These are phyloP conservation scores for Tadarida brasiliensis DNA, from an alignment of 2,797 vertebrate species.

Conservation along the genomic window DNA sequence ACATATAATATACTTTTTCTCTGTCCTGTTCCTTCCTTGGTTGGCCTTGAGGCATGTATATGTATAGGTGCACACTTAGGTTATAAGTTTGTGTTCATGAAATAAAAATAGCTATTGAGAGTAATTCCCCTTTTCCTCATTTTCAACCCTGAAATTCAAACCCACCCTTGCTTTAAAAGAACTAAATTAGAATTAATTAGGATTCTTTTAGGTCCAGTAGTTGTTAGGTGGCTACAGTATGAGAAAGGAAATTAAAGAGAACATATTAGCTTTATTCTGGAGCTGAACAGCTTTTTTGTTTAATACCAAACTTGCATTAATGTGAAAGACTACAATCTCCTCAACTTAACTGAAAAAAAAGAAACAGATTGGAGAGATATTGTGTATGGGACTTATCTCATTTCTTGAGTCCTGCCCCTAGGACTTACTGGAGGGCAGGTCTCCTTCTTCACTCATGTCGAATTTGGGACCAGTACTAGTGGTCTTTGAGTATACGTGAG, in stretches of 20 bases:
- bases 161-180: background rate
- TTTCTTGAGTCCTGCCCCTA: background rate
- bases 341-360: background rate
- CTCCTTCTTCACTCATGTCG: background rate
- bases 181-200: conserved; percentile 13
- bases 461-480: background rate
- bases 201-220: background rate
- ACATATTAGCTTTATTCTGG: background rate
- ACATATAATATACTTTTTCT: background rate
- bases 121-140: background rate
- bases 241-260: background rate
- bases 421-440: background rate
- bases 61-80: background rate
- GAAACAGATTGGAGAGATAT: background rate
- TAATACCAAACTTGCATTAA: background rate
- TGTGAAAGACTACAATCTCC: background rate
- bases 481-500: background rate
- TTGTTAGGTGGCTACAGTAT: background rate
- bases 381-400: background rate
- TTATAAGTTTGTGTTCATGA: conserved; percentile 51
- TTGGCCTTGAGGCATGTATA: background rate
- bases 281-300: background rate
- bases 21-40: background rate
- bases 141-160: conserved; percentile 20
- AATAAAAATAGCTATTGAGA: background rate